A percentile compares a stretch with the other conserved stretches of the same genome.
Evolutionary conservation across 2,888 invertebrate genomes (phyloP).

Genomic region (Kryphioiulus occultus): DNA sequence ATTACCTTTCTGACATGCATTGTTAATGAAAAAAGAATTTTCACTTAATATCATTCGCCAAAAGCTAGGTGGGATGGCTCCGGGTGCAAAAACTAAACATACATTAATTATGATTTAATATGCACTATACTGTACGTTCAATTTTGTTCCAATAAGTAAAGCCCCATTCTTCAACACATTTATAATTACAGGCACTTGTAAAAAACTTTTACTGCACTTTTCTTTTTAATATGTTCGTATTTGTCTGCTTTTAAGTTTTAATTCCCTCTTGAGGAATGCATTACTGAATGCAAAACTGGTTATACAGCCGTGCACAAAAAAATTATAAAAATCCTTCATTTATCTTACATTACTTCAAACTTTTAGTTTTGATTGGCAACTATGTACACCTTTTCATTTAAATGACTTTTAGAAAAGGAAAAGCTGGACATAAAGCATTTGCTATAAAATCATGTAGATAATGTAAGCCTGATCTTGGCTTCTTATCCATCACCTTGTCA

Average conservation of each 20-base stretch:
- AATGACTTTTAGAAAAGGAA: background rate
- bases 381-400: too few species aligned
- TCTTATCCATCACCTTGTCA: background rate
- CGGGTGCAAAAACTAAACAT: background rate
- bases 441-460: background rate
- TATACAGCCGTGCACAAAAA: too few species aligned
- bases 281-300: too few species aligned
- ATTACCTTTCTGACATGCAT: background rate
- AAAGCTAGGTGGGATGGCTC: background rate
- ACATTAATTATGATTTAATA: constrained; percentile 23
- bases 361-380: too few species aligned
- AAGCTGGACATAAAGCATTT: background rate
- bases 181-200: background rate
- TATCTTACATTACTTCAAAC: too few species aligned
- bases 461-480: background rate
- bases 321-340: too few species aligned
- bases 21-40: constrained; percentile 4
- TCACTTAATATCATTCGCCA: background rate
- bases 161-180: background rate
- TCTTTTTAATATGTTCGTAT: too few species aligned
- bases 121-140: background rate
- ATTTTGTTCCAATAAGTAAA: background rate
- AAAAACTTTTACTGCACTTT: too few species aligned
- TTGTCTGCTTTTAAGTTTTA: background rate
- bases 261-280: background rate